Base-by-base conservation (phyloP, 2,888 invertebrate genomes). In the Macaria notata region DNA sequence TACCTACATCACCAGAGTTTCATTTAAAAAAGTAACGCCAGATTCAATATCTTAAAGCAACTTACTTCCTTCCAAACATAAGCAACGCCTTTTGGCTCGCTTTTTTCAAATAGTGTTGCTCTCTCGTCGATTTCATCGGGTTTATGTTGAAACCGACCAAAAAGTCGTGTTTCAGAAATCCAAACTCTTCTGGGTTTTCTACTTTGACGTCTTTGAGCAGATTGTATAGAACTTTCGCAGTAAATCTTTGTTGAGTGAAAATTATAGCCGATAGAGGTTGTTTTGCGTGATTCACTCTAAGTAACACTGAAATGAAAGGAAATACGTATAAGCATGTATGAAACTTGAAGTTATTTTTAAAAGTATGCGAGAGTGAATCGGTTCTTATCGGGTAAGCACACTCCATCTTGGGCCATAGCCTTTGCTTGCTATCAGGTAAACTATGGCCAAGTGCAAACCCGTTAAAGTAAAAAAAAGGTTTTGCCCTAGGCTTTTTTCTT, bases 211-310 rank as follows among this genome's bases (percentile, higher is more conserved):
- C 83, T 56, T 93, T 92, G 4, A 97, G 69, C 3, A 96, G 75
- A 61, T 95, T 94, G 74, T 92, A 95, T 0, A 98, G 71, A 5
- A 96, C 91, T 82, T 96, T 95, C 0, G 97, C 95, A 0, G 96
- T 95, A 66, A 95, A 94, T 48, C 97, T 89, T 65, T 95, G 92
- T 69, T 94, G 86, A 0, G 95, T 95, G 79, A 97, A 96, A 59
- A 97, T 92, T 19, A 97, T 93, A 0, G 93, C 94, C 50, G 94
- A 95, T 7, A 96, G 80, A 4, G 91, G 86, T 66, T 93, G 88
- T 9, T 77, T 75, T 0, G 66, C 30, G 29, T 57, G 69, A 59
- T 92, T 91, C 0, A 81, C 62, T 68, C 70, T 76, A 30, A 83
- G 57, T 9, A 70, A 4, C n/a, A 69, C 83, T 84, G 73, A 36